These are phyloP conservation scores for Melikaiella ostensackeni DNA, from an alignment of 2,888 invertebrate genomes.

Conservation along the genomic window DNA sequence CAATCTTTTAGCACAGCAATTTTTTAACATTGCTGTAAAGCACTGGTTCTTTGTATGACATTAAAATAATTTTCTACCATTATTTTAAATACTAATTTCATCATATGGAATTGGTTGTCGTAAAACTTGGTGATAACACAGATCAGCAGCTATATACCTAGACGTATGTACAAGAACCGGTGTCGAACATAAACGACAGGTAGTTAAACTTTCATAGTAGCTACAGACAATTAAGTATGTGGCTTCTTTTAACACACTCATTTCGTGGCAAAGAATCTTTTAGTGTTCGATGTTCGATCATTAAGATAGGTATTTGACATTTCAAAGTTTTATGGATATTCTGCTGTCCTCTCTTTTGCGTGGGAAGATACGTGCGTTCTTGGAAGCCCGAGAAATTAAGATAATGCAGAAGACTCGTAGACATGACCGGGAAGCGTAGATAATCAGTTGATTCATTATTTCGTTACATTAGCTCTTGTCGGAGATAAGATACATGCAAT, in stretches of 20 bases:
- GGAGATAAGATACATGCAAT: slow-evolving; percentile 63
- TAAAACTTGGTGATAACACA: background rate
- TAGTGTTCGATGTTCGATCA: slow-evolving; percentile 23
- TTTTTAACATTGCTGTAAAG: background rate
- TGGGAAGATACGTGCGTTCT: slow-evolving; percentile 39
- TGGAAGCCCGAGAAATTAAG: slow-evolving; percentile 59
- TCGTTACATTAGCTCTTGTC: slow-evolving; percentile 61
- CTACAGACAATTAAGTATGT: background rate
- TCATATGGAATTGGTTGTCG: background rate
- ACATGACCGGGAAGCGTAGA: slow-evolving; percentile 58
- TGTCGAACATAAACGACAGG: background rate
- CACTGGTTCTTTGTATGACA: background rate
- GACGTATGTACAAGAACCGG: background rate
- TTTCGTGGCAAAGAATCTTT: slow-evolving; percentile 7
- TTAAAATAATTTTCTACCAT: background rate
- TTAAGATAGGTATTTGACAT: slow-evolving; percentile 30
- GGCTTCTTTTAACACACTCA: slow-evolving; percentile 1
- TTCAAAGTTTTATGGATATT: slow-evolving; percentile 21
- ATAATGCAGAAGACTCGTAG: slow-evolving; percentile 65
- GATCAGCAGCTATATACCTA: background rate
- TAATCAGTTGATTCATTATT: slow-evolving; percentile 71
- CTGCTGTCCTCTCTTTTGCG: slow-evolving; percentile 11
- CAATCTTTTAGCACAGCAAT: too few species aligned
- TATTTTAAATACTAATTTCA: background rate
- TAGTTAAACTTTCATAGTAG: background rate